Evolutionary conservation across 1,140 invertebrate species (phyloP), one percentile per base, ranked within the genome.

Genomic region (Rhynchophorus ferrugineus): DNA sequence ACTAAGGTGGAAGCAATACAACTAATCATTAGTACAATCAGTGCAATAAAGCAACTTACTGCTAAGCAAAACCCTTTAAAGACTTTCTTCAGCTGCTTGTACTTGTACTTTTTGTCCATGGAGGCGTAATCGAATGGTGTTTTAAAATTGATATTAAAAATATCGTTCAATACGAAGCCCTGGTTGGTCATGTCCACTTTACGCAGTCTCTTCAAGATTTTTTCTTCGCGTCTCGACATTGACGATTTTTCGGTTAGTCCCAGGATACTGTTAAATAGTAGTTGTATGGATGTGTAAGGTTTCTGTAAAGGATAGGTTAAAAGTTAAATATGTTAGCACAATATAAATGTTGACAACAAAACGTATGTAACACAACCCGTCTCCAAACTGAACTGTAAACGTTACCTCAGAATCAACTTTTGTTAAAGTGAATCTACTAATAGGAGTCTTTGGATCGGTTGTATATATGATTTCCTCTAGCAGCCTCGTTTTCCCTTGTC

Each of bases 401-500:
- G n/a, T n/a, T 33, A 77, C 64, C 54, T 68, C 63, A 38, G 71
- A 53, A 48, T 63, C 62, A 1, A 29, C 35, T 36, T 49, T 38
- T 1, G 42, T 38, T 7, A 64, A 53, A 20, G 20, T 66, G 33
- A 58, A 64, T 54, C 61, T 62, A 20, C 44, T 22, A 16, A 66
- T 65, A 2, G 66, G 66, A 3, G 76, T 58, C 21, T 59, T 57
- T 35, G 54, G 54, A 2, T 75, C 74, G 9, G 73, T 71, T 2
- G 71, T 49, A 44, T 68, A 65, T 3, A 72, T 62, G 18, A 78
- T 68, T 71, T 82, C 81, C 33, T 78, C 70, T 3, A 81, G 59
- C 9, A 81, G 61, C 56, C 79, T 71, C 0, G 73, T 76, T 68
- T 81, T 82, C 2, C 80, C 80, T 11, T 77, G 69, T 55, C 74